These are phyloP conservation scores for Cephus cinctus DNA, from an alignment of 1,140 invertebrate genomes.

Conservation along the genomic window DNA sequence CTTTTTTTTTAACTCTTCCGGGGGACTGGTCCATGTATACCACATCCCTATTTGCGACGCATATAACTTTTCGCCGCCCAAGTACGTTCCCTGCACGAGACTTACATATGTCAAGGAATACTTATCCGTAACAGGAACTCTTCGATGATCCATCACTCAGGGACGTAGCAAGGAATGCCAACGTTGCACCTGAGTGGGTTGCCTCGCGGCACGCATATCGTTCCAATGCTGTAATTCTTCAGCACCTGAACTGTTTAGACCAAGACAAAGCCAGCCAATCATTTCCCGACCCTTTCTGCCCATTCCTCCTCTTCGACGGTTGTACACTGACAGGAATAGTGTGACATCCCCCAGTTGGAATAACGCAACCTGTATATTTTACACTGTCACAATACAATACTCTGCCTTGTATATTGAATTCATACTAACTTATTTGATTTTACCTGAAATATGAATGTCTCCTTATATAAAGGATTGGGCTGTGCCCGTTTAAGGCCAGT, in stretches of 20 bases:
- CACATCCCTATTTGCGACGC: too few relatives aligned
- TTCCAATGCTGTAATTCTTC: constrained; percentile 94
- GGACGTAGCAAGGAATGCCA: constrained; percentile 52
- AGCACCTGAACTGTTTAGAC: constrained; percentile 86
- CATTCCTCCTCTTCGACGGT: constrained; percentile 77
- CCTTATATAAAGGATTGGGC: constrained; percentile 93
- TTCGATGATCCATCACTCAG: constrained; percentile 28
- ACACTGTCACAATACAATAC: not conserved
- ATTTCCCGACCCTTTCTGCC: constrained; percentile 85
- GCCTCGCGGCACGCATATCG: constrained; percentile 71
- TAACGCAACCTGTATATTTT: constrained; percentile 72
- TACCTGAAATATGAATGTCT: constrained; percentile 95
- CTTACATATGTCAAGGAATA: constrained; percentile 3
- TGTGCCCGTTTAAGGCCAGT: constrained; percentile 87
- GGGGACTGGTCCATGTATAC: too few relatives aligned
- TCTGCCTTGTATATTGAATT: not conserved
- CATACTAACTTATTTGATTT: constrained; percentile 27
- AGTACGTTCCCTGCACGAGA: not conserved
- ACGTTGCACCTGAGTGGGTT: constrained; percentile 49
- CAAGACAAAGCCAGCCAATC: constrained; percentile 94
- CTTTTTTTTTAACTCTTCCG: too few relatives aligned
- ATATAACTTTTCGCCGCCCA: too few relatives aligned
- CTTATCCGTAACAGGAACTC: constrained; percentile 18
- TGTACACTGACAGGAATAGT: constrained; percentile 91
- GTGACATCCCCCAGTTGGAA: constrained; percentile 96